A percentile compares a stretch with the other conserved stretches of the same genome.
phyloP scores from a whole-genome alignment of 2,113 vertebrate genomes.

The Apaloderma vittatum region DNA sequence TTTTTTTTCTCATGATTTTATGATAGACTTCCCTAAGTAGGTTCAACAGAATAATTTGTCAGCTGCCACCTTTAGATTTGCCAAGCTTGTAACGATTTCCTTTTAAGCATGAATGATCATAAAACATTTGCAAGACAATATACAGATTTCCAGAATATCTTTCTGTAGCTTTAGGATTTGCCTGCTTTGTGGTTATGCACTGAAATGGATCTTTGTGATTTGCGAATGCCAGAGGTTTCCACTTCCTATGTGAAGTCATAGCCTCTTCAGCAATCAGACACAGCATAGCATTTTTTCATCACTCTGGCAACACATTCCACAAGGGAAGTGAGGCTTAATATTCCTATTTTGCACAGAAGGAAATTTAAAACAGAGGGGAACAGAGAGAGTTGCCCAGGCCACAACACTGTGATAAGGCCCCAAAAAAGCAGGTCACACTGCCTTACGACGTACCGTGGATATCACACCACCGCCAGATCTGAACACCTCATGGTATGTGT shows the following conservation, averaged over 20 bases:
- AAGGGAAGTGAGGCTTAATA: background rate
- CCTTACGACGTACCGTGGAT: background rate
- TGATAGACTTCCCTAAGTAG: background rate
- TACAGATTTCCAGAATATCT: background rate
- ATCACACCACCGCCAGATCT: too few species aligned
- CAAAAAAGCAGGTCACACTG: background rate
- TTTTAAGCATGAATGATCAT: background rate
- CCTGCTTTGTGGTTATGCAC: background rate
- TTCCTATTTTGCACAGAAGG: background rate
- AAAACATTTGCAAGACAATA: background rate
- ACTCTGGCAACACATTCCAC: background rate
- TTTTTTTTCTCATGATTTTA: background rate
- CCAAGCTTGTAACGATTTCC: background rate
- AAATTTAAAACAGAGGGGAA: background rate
- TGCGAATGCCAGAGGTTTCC: background rate
- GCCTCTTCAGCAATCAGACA: background rate
- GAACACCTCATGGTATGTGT: background rate
- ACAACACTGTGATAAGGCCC: background rate
- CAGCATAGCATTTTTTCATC: background rate
- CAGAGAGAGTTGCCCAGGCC: background rate
- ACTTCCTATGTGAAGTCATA: background rate
- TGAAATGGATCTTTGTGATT: background rate
- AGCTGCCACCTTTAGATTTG: background rate
- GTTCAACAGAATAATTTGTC: background rate
- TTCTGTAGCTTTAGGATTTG: background rate